Evolutionary conservation across 2,113 vertebrate genomes (phyloP), one percentile per base, ranked within the genome.

Genomic region (Amblyornis subalaris): DNA sequence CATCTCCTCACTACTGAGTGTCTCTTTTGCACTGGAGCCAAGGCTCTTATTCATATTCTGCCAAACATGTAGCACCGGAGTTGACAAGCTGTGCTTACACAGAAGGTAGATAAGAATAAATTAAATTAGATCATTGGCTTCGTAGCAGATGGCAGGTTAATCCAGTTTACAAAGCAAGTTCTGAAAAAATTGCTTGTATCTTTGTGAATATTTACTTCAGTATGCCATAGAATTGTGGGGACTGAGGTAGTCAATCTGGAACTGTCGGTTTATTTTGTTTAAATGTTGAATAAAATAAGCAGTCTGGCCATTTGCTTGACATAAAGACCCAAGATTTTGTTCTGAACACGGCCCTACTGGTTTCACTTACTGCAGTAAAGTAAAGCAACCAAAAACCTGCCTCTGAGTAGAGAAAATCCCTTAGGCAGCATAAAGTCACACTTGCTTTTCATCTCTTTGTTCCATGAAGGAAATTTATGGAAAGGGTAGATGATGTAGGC

Each of bases 21-120:
- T 82, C 85, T 88, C 22, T 95, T 12, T 89, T 93, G 64, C 67
- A 17, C 81, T 74, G 90, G 51, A 84, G 84, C 95, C 92, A 95
- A 94, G 76, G 80, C 77, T 96, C 47, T 67, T 72, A 91, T 93
- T 97, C 92, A 69, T 88, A 67, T 91, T 94, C 94, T 97, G 97
- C 97, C 97, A 97, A 94, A 96, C 19, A 2, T 84, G 82, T 42
- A 93, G 77, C 92, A 76, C 83, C 40, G 65, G 95, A 95, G 81
- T 86, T 83, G 78, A 96, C 96, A 97, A 97, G 93, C 91, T 97
- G 96, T 97, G 96, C 91, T 96, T 97, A 96, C 76, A 97, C 94
- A 96, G 94, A 96, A 97, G 94, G 85, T 96, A 86, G 97, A 95
- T 95, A 97, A 96, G 90, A 97, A 97, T 97, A 97, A 97, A 97